A percentile compares a stretch with the other conserved stretches of the same genome.
Conservation (phyloP, 2,888 invertebrate genomes). For the Eristalis intricaria region DNA sequence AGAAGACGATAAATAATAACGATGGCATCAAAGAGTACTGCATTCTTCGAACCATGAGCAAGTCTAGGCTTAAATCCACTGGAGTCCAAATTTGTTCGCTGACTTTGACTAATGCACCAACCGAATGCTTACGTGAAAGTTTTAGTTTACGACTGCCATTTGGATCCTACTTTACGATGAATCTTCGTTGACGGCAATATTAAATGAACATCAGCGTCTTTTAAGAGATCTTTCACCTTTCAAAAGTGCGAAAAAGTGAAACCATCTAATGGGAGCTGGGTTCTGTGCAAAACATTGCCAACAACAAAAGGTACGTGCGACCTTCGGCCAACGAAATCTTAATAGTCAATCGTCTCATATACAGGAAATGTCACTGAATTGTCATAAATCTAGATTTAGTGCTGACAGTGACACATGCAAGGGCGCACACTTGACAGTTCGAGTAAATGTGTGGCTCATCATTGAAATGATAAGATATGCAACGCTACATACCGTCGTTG, state of each 20-base stretch:
- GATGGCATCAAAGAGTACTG: too few species aligned
- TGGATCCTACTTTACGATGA: neutral
- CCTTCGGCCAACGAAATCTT: too few species aligned
- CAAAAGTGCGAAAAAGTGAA: too few species aligned
- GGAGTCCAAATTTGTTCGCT: neutral
- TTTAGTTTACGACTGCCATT: neutral
- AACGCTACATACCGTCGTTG: neutral
- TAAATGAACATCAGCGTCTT: neutral
- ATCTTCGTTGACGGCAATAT: neutral
- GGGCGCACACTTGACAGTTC: neutral
- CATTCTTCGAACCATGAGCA: too few species aligned
- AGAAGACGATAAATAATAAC: too few species aligned
- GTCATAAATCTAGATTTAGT: neutral
- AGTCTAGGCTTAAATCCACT: too few species aligned
- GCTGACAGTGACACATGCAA: neutral
- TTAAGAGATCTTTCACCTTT: slow-evolving; percentile 31
- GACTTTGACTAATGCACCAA: neutral
- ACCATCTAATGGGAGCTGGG: neutral
- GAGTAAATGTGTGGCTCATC: neutral
- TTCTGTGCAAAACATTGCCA: neutral
- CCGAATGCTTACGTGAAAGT: neutral
- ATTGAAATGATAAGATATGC: slow-evolving; percentile 2
- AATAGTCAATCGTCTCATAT: neutral
- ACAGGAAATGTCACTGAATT: neutral
- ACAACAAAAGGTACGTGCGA: neutral